Percentiles rank a stretch among this genome's conserved stretches.
Evolutionary conservation across 2,888 invertebrate species (phyloP).

Genomic region (Agriopis aurantiaria): DNA sequence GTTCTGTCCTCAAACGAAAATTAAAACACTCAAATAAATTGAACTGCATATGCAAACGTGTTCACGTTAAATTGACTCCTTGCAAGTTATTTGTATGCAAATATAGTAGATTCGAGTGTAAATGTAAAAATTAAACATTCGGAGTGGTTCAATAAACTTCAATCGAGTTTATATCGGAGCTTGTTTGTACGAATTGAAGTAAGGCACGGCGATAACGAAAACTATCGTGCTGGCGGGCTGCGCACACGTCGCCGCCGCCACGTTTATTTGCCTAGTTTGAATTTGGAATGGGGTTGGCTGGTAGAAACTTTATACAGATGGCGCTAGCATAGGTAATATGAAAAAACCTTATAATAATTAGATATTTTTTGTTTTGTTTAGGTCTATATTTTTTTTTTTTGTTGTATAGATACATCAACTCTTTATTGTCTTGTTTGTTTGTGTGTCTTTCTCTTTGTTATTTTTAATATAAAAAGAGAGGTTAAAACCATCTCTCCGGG

Average conservation of each 20-base stretch:
- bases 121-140: conserved; percentile 52
- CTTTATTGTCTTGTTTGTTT: no score
- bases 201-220: conserved; percentile 67
- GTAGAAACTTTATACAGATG: no score
- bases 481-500: no score
- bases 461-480: no score
- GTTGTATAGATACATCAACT: no score
- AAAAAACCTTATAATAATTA: no score
- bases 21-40: conserved; percentile 1
- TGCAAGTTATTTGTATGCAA: conserved; percentile 35
- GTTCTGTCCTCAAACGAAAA: neutral
- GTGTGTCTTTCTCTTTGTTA: no score
- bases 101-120: conserved; percentile 46
- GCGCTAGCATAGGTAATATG: no score
- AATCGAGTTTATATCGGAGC: conserved; percentile 45
- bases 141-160: conserved; percentile 50
- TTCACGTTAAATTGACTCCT: conserved; percentile 7
- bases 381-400: neutral
- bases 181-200: conserved; percentile 60
- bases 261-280: neutral
- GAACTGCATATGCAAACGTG: conserved; percentile 1
- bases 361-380: neutral
- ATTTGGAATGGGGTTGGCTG: neutral
- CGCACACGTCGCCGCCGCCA: conserved; percentile 12
- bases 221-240: conserved; percentile 51